Evolutionary conservation across 2,888 invertebrate genomes (phyloP).

Genomic region (Andrena fulva): DNA sequence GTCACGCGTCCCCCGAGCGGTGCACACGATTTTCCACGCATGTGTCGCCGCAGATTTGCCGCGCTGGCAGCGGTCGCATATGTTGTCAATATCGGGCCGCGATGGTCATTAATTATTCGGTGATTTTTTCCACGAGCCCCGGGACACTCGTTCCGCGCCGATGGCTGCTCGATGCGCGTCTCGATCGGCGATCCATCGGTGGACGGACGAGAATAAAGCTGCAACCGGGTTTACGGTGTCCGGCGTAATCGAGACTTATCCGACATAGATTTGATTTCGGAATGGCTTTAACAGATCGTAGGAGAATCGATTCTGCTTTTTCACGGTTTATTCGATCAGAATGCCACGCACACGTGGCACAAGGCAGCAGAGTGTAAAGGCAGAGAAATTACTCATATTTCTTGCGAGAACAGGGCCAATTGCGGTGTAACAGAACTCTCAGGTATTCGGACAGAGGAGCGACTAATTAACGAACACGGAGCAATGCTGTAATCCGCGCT

Average conservation of each 20-base stretch:
- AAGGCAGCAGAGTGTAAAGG: not conserved
- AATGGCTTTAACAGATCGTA: constrained; percentile 16
- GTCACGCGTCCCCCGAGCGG: constrained; percentile 68
- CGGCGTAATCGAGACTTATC: constrained; percentile 36
- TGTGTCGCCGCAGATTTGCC: constrained; percentile 73
- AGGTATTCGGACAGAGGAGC: not conserved
- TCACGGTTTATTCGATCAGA: constrained; percentile 13
- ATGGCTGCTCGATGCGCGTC: constrained; percentile 21
- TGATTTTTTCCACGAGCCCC: constrained; percentile 47
- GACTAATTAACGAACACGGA: constrained; percentile 3
- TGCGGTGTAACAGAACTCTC: not conserved
- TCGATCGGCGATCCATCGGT: constrained; percentile 41
- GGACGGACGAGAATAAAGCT: constrained; percentile 32
- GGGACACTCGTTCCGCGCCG: constrained; percentile 14
- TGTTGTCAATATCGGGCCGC: constrained; percentile 67
- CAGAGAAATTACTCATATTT: not conserved
- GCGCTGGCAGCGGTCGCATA: constrained; percentile 64
- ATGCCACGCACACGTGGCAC: constrained; percentile 7
- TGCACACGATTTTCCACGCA: constrained; percentile 79
- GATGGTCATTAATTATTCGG: constrained; percentile 64
- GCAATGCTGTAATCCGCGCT: constrained; percentile 30
- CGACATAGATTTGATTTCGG: constrained; percentile 39
- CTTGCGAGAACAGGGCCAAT: not conserved
- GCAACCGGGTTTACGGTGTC: constrained; percentile 12
- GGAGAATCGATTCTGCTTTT: constrained; percentile 22